Conservation (phyloP, 1,140 invertebrate species). For the Phymastichus coffea region DNA sequence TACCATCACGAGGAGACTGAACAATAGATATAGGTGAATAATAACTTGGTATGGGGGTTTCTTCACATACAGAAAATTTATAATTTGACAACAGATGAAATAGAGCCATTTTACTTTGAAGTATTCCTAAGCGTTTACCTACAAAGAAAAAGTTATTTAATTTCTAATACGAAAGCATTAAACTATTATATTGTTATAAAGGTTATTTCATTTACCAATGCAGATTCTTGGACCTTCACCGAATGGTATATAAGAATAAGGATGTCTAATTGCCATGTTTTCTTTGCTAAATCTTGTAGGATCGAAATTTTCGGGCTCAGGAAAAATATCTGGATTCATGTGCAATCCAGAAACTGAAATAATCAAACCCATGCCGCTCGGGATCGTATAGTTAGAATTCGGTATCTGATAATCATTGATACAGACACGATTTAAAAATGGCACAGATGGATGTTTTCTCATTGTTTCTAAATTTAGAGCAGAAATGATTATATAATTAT, state of each 20-base stretch:
- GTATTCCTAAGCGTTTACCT: background rate
- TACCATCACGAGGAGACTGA: background rate
- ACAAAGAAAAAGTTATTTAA: background rate
- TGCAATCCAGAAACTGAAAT: conserved; percentile 39
- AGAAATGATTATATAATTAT: background rate
- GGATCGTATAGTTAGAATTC: conserved; percentile 21
- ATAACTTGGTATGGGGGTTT: background rate
- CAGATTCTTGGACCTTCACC: conserved; percentile 62
- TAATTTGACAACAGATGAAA: background rate
- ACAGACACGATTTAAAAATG: conserved; percentile 4
- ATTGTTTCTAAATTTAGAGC: background rate
- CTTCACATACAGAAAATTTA: background rate
- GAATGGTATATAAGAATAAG: conserved; percentile 57
- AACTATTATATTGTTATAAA: background rate
- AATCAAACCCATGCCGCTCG: conserved; percentile 34
- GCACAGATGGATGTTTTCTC: background rate
- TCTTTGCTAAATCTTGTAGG: conserved; percentile 61
- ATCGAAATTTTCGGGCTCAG: conserved; percentile 62
- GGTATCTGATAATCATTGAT: background rate
- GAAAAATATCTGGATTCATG: conserved; percentile 53
- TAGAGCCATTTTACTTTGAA: background rate
- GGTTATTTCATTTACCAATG: conserved; percentile 47
- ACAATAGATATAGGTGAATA: background rate
- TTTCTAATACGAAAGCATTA: background rate
- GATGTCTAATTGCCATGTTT: conserved; percentile 43